Percentiles rank a stretch among this genome's conserved stretches.
Conservation (phyloP, 2,797 vertebrate genomes). For the Pogoniulus pusillus region DNA sequence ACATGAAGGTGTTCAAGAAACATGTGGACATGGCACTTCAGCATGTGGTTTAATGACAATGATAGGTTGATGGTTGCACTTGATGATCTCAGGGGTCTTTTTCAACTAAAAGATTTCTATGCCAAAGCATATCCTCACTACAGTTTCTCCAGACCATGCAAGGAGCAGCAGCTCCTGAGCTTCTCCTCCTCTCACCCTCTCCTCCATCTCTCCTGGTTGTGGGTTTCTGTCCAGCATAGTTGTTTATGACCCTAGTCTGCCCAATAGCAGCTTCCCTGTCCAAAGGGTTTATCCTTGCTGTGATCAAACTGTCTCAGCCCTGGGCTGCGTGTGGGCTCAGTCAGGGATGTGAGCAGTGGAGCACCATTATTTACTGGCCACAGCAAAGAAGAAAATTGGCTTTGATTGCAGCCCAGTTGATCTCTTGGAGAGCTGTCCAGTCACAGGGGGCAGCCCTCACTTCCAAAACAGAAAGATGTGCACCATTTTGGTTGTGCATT, state of each 20-base stretch:
- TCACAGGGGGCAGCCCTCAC: background rate
- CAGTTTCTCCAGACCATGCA: background rate
- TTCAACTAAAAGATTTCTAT: no score
- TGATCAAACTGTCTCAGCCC: background rate
- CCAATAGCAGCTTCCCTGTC: background rate
- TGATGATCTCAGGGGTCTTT: no score
- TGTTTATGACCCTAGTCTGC: background rate
- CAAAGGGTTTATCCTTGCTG: background rate
- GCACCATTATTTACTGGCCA: background rate
- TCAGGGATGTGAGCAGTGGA: rapidly evolving
- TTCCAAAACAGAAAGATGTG: background rate
- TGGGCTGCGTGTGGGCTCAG: rapidly evolving
- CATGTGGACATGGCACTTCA: no score
- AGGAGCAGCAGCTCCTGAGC: background rate
- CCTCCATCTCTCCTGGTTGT: rapidly evolving
- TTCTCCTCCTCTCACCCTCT: background rate
- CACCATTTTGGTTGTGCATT: background rate
- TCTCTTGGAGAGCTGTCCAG: background rate
- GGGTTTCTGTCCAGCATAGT: background rate
- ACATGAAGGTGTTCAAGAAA: no score
- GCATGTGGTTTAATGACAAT: no score
- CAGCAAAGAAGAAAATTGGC: background rate
- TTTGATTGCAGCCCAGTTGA: background rate
- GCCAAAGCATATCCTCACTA: background rate
- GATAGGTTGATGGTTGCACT: no score